These are phyloP conservation scores for Tribolium castaneum DNA, from an alignment of 1,140 invertebrate species.

Conservation along the genomic window DNA sequence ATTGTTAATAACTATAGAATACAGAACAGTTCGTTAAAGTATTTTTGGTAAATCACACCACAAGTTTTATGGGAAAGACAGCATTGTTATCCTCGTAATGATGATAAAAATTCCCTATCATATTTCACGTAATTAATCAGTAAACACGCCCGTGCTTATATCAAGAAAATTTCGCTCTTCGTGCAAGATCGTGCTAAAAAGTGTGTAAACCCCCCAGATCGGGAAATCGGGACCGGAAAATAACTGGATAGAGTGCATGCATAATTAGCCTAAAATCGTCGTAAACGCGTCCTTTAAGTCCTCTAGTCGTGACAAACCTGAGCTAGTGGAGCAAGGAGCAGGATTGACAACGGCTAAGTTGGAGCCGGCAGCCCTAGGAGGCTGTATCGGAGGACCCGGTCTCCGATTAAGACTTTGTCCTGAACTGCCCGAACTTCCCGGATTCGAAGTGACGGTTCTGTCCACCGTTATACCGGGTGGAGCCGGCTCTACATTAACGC, in stretches of 20 bases:
- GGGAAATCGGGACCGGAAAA: neutral
- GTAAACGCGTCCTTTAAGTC: neutral
- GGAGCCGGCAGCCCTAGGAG: conserved; percentile 63
- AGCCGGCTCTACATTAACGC: conserved; percentile 60
- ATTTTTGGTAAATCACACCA: no score
- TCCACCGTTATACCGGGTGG: conserved; percentile 61
- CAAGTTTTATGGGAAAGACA: no score
- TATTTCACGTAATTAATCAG: neutral
- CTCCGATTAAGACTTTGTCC: conserved; percentile 64
- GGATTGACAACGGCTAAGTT: conserved; percentile 68
- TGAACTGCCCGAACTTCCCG: conserved; percentile 66
- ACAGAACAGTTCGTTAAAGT: no score
- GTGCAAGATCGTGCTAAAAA: conserved; percentile 12
- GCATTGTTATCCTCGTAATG: no score
- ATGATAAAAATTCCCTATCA: no score
- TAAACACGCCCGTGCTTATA: neutral
- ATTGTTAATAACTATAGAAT: no score
- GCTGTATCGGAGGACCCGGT: conserved; percentile 60
- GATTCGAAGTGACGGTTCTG: conserved; percentile 64
- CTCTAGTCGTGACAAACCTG: conserved; percentile 63
- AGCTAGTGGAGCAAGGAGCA: conserved; percentile 69
- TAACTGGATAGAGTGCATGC: neutral
- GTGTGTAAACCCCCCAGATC: conserved; percentile 12
- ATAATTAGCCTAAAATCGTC: conserved; percentile 38
- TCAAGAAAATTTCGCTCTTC: neutral